Base-by-base conservation (phyloP, 2,888 invertebrate genomes). In the Noctua pronuba region DNA sequence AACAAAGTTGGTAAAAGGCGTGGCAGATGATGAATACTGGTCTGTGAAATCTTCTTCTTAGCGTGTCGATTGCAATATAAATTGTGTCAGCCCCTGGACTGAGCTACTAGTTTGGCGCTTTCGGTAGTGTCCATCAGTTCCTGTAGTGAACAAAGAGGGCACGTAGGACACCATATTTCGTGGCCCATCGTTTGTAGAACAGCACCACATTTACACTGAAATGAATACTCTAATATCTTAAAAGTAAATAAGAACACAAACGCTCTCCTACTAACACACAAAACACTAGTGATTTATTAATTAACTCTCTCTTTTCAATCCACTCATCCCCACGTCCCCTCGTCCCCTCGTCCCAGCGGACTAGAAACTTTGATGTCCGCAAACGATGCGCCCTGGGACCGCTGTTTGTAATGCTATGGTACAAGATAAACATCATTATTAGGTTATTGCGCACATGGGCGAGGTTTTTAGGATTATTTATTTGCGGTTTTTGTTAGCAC, bases 381-480 rank as follows among this genome's bases (percentile, higher is more conserved):
- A 82, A 89, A 93, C 91, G 91, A 91, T 89, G 86, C 86, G 89
- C 92, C 92, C 74, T 77, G 92, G 93, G 93, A 88, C 77, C 49
- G 46, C 77, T 88, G 82, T 87, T 80, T 88, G 87, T 88, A 75
- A 83, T 82, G 85, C 87, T 77, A 70, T 75, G 82, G 78, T 69
- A 55, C 52, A 41, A 83, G 82, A 94, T 95, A 94, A 95, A 95
- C 92, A 94, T 90, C 93, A 95, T 95, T 95, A 95, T 93, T 92
- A 91, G 92, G 94, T 94, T 95, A 95, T 95, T 95, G 94, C 93
- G 89, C 79, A 83, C 82, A 87, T 86, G 90, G 88, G 68, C 67
- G 76, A 55, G 67, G 83, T 73, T 81, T 79, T 69, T 52, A 13
- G 6, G 72, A 67, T 85, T 67, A 77, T 65, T 62, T 41, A n/a